Percentiles rank a stretch among this genome's conserved stretches.
phyloP scores from a whole-genome alignment of 1,140 invertebrate species.

The Aphelinus atriplicis region DNA sequence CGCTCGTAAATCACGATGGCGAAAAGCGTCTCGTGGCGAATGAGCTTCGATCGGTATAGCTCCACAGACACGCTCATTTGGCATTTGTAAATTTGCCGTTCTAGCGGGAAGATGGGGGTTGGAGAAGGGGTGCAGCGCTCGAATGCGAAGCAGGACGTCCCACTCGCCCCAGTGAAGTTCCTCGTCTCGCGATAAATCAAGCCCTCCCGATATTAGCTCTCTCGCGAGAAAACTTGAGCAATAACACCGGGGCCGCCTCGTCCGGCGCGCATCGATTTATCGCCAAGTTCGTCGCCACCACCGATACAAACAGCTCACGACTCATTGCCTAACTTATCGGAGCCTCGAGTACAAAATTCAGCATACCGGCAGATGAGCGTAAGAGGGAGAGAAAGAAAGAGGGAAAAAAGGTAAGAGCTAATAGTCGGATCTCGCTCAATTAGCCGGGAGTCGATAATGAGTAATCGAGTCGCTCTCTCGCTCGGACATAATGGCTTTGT shows the following conservation, averaged over 20 bases:
- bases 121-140: neutral
- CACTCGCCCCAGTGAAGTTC: neutral
- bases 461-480: slow-evolving; percentile 12
- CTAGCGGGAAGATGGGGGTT: too few relatives aligned
- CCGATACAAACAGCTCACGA: neutral
- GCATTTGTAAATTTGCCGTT: slow-evolving; percentile 14
- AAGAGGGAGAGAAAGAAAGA: too few relatives aligned
- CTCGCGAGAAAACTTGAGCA: slow-evolving; percentile 12
- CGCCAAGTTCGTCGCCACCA: neutral
- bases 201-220: slow-evolving; percentile 4
- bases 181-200: slow-evolving; percentile 1
- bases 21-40: too few relatives aligned
- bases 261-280: slow-evolving; percentile 8
- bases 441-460: slow-evolving; percentile 17
- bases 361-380: too few relatives aligned
- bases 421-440: neutral
- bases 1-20: too few relatives aligned
- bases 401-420: too few relatives aligned
- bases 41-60: too few relatives aligned
- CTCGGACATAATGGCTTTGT: slow-evolving; percentile 3
- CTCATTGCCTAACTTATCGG: neutral
- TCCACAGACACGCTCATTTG: neutral
- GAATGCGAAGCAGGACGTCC: slow-evolving; percentile 12
- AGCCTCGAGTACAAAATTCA: too few relatives aligned
- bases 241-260: slow-evolving; percentile 1